These are phyloP conservation scores for Labia minor DNA, from an alignment of 2,888 invertebrate species.

Conservation along the genomic window DNA sequence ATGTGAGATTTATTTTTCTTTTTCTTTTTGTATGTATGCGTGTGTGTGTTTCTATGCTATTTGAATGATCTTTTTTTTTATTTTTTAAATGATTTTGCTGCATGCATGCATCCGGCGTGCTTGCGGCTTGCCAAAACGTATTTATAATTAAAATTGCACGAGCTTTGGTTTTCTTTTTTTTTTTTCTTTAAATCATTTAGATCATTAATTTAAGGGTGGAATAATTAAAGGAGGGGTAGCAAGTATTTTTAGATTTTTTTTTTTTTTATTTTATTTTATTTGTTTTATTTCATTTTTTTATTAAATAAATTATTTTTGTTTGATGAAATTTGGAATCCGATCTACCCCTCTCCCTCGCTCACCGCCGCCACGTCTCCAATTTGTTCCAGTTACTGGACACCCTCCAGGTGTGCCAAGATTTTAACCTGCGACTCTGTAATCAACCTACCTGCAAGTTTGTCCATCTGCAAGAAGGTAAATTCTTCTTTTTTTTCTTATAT, in stretches of 20 bases:
- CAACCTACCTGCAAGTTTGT: constrained; percentile 96
- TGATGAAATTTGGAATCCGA: not conserved
- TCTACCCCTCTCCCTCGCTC: not conserved
- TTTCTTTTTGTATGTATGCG: constrained; percentile 34
- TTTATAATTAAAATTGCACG: not conserved
- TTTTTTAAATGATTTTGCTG: not conserved
- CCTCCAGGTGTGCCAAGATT: constrained; percentile 99
- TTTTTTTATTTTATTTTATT: no score
- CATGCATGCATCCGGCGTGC: constrained; percentile 13
- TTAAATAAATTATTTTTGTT: no score
- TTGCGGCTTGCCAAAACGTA: not conserved
- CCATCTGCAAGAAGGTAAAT: constrained; percentile 93
- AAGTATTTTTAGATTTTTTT: constrained; percentile 21
- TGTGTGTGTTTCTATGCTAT: constrained; percentile 29
- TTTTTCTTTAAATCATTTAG: constrained; percentile 16
- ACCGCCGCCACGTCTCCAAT: not conserved
- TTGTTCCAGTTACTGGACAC: constrained; percentile 97
- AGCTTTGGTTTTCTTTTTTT: constrained; percentile 20
- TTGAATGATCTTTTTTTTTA: constrained; percentile 29
- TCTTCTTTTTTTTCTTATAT: no score
- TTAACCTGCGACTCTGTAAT: constrained; percentile 95
- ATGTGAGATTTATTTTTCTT: constrained; percentile 19
- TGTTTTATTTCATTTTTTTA: constrained; percentile 13
- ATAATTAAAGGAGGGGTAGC: no score
- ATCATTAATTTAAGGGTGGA: no score